These are phyloP conservation scores for Florisuga fusca DNA, from an alignment of 2,797 vertebrate genomes.

Conservation along the genomic window DNA sequence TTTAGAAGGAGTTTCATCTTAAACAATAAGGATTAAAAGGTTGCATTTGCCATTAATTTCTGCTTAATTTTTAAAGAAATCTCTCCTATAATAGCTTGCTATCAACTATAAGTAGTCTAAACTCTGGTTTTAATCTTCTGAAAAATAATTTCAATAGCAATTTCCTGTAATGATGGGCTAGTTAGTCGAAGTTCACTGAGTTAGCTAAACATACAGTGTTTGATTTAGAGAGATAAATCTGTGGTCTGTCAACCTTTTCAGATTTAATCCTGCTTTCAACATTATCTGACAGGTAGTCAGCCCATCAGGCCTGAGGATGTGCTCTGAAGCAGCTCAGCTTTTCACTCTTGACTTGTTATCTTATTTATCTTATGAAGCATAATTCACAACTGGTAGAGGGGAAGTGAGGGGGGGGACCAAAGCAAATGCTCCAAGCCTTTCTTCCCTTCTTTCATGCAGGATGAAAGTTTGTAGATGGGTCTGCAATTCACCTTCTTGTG, in stretches of 20 bases:
- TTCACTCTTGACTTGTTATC: slow-evolving; percentile 67
- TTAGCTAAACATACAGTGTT: slow-evolving; percentile 61
- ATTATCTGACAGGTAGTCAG: slow-evolving; percentile 73
- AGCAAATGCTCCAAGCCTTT: neutral
- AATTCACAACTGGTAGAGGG: slow-evolving; percentile 43
- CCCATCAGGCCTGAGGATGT: slow-evolving; percentile 49
- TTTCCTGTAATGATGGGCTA: slow-evolving; percentile 70
- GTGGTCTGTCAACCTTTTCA: slow-evolving; percentile 74
- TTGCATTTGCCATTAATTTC: neutral
- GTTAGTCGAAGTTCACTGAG: slow-evolving; percentile 72
- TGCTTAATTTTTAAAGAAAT: neutral
- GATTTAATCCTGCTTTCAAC: slow-evolving; percentile 56
- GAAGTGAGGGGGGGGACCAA: slow-evolving; percentile 4
- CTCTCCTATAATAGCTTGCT: neutral
- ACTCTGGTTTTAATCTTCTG: neutral
- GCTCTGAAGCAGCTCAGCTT: slow-evolving; percentile 59
- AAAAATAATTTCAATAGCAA: neutral
- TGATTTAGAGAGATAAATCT: slow-evolving; percentile 72
- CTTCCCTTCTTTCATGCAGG: neutral
- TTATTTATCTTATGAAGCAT: slow-evolving; percentile 53
- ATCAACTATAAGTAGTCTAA: neutral
- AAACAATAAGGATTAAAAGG: neutral
- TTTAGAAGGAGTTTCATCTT: neutral
- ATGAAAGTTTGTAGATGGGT: neutral
- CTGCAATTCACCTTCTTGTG: neutral